Base-by-base conservation (phyloP, 2,888 invertebrate genomes). In the Phalera bucephala region DNA sequence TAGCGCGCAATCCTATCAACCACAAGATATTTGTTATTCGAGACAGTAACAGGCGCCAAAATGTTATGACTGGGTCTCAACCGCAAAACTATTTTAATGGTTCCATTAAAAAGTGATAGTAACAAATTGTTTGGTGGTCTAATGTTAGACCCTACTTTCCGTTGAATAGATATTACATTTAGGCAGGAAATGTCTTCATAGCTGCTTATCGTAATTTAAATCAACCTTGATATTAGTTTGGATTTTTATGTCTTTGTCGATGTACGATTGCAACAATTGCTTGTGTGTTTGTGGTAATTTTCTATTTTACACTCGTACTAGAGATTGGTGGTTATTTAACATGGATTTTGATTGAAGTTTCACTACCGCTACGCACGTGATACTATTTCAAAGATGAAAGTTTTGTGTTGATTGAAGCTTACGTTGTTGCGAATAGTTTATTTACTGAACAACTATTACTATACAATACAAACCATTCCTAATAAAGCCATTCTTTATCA, bases 71-170 rank as follows among this genome's bases (percentile, higher is more conserved):
- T 67, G 64, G 64, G 57, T 71, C 63, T 60, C 48, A 73, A 83
- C 82, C 83, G 78, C 84, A 80, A 72, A 79, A 77, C 74, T 73
- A 80, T 80, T 85, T 79, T 81, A 80, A 84, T 80, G 77, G 73
- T 65, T 73, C 76, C 80, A 85, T 86, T 84, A 86, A 82, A 82
- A 80, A 80, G 78, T 80, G 85, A 84, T 83, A 82, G 83, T 80
- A 63, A 85, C 84, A 84, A 85, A 85, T 84, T 72, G 75, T 71
- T 76, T 66, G 68, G 58, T 68, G 62, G 67, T 62, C 66, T 68
- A 58, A 61, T 58, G 58, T 59, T 63, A 46, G 54, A 53, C 41
- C 52, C 37, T 48, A 52, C 47, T 50, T 37, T 57, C 50, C 52
- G 52, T 57, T 48, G 49, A 55, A 53, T 62, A 57, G 58, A 61